Conservation (phyloP, 35 echinoderm and acorn worm genomes). For the Eucidaris tribuloides region DNA sequence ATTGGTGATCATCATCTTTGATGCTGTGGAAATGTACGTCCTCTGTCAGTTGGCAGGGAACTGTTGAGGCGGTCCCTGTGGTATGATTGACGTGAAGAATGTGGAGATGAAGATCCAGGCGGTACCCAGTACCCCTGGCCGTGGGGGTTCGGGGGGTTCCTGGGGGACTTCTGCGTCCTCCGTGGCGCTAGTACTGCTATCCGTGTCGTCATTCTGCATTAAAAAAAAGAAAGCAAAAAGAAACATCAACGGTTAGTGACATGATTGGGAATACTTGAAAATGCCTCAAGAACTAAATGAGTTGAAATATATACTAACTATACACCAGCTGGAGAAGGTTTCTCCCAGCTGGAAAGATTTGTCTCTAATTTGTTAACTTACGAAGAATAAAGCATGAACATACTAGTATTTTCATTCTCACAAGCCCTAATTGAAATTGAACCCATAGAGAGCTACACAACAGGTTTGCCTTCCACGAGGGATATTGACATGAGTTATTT, state of each 20-base stretch:
- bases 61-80: constrained; percentile 8
- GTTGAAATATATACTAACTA: neutral
- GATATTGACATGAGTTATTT: no score
- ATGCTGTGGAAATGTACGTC: no score
- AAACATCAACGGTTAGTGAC: neutral
- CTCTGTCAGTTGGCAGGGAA: constrained; percentile 1
- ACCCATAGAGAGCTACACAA: no score
- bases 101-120: constrained; percentile 1
- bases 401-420: no score
- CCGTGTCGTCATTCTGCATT: neutral
- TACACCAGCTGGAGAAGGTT: neutral
- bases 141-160: neutral
- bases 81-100: constrained; percentile 8
- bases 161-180: neutral
- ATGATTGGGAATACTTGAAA: neutral
- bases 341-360: neutral
- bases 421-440: no score
- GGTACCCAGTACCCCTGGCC: neutral
- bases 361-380: neutral
- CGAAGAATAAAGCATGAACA: no score
- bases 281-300: neutral
- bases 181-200: neutral
- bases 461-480: no score
- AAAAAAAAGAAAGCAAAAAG: neutral
- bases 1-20: no score